Evolutionary conservation across 92 coral and sea anemone genomes (phyloP).

Genomic region (Pocillopora grandis): DNA sequence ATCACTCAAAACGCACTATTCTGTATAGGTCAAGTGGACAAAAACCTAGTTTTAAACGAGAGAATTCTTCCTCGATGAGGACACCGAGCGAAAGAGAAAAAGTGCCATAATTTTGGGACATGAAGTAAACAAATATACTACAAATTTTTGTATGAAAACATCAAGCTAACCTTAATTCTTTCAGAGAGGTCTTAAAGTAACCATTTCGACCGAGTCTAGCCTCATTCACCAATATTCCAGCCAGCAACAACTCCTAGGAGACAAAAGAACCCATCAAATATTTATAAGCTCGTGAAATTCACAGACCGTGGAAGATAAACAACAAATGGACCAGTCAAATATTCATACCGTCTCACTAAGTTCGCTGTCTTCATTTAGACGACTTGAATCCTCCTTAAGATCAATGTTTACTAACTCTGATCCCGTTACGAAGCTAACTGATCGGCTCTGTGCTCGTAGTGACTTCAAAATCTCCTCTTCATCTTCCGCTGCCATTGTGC

Average conservation of each 20-base stretch:
- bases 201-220: conserved; percentile 94
- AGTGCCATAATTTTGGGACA: neutral
- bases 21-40: no score
- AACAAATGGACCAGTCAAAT: neutral
- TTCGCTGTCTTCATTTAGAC: conserved; percentile 24
- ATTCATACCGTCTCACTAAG: conserved; percentile 62
- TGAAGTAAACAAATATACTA: neutral
- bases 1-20: no score
- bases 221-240: conserved; percentile 83
- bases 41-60: no score
- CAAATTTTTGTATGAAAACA: neutral
- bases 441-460: conserved; percentile 48
- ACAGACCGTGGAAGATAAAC: neutral
- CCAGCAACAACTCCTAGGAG: conserved; percentile 81
- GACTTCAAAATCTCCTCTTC: conserved; percentile 19
- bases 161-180: conserved; percentile 68
- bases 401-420: conserved; percentile 70
- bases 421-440: conserved; percentile 65
- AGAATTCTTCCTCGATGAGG: no score
- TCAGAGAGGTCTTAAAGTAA: conserved; percentile 72
- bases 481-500: conserved; percentile 34
- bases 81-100: neutral
- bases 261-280: conserved; percentile 6
- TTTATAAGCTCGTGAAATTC: conserved; percentile 3
- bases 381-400: conserved; percentile 49